These are phyloP conservation scores for Athalia cordata DNA, from an alignment of 2,888 invertebrate species.

Conservation along the genomic window DNA sequence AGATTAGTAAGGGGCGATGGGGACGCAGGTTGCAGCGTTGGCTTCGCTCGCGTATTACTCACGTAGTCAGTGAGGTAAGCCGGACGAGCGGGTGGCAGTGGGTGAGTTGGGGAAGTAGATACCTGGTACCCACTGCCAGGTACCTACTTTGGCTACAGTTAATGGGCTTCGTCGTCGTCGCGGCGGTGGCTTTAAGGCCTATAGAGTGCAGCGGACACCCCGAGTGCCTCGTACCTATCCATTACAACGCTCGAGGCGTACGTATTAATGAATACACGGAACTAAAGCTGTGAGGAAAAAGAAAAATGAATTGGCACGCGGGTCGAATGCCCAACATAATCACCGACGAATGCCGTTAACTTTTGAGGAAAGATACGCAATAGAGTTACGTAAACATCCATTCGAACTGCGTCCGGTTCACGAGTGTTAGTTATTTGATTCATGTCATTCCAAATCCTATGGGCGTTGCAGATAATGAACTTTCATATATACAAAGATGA, in stretches of 20 bases:
- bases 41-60: slow-evolving; percentile 30
- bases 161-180: slow-evolving; percentile 62
- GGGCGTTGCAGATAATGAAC: too few species aligned
- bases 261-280: too few species aligned
- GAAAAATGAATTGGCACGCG: too few species aligned
- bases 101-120: slow-evolving; percentile 37
- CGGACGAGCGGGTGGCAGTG: not conserved
- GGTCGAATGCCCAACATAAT: not conserved
- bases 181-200: slow-evolving; percentile 39
- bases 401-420: slow-evolving; percentile 16
- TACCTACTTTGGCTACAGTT: slow-evolving; percentile 63
- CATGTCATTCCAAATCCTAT: too few species aligned
- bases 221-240: too few species aligned
- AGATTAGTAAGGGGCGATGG: not conserved
- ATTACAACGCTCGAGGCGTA: too few species aligned
- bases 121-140: not conserved
- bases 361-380: slow-evolving; percentile 26
- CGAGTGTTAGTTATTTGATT: not conserved
- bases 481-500: too few species aligned
- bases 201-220: too few species aligned
- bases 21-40: slow-evolving; percentile 20
- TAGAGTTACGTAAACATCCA: slow-evolving; percentile 21
- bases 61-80: slow-evolving; percentile 39
- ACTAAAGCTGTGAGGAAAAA: too few species aligned
- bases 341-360: not conserved